Evolutionary conservation across 2,888 invertebrate genomes (phyloP).

Genomic region (Nemotelus pantherinus): DNA sequence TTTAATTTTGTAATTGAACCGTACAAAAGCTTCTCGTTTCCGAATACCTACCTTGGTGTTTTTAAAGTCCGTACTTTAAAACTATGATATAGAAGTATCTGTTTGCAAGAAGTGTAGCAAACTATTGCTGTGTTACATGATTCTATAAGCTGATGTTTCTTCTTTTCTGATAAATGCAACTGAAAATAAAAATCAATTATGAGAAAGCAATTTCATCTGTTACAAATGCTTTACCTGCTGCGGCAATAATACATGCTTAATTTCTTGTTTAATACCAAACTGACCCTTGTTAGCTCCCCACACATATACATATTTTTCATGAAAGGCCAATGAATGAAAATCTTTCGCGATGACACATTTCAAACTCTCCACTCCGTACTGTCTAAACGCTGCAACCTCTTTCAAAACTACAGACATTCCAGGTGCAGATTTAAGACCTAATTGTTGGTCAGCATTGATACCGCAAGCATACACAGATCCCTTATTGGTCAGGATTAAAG

Average conservation of each 20-base stretch:
- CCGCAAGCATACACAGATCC: slow-evolving; percentile 69
- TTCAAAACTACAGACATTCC: slow-evolving; percentile 61
- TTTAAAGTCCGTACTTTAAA: slow-evolving; percentile 58
- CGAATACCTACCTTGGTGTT: slow-evolving; percentile 59
- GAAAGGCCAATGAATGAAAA: slow-evolving; percentile 78
- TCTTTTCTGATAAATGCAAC: slow-evolving; percentile 55
- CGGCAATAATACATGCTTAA: slow-evolving; percentile 56
- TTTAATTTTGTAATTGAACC: too few species aligned
- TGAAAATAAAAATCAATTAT: slow-evolving; percentile 32
- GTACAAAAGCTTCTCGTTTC: too few species aligned
- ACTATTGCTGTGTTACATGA: slow-evolving; percentile 62
- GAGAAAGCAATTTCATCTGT: background rate
- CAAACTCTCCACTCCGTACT: slow-evolving; percentile 63
- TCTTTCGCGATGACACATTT: slow-evolving; percentile 74
- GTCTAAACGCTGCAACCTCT: slow-evolving; percentile 59
- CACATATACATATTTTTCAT: slow-evolving; percentile 72
- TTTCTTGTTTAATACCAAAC: slow-evolving; percentile 67
- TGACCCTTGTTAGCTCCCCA: slow-evolving; percentile 89
- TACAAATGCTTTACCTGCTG: slow-evolving; percentile 53
- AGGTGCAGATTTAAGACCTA: slow-evolving; percentile 70
- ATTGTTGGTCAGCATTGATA: slow-evolving; percentile 72
- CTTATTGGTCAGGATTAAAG: slow-evolving; percentile 60
- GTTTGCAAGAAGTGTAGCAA: slow-evolving; percentile 57
- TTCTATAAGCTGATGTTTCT: slow-evolving; percentile 60
- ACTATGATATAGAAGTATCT: slow-evolving; percentile 59